Percentiles rank a stretch among this genome's conserved stretches.
Conservation (phyloP, 2,888 invertebrate genomes). For the Metalampra italica region DNA sequence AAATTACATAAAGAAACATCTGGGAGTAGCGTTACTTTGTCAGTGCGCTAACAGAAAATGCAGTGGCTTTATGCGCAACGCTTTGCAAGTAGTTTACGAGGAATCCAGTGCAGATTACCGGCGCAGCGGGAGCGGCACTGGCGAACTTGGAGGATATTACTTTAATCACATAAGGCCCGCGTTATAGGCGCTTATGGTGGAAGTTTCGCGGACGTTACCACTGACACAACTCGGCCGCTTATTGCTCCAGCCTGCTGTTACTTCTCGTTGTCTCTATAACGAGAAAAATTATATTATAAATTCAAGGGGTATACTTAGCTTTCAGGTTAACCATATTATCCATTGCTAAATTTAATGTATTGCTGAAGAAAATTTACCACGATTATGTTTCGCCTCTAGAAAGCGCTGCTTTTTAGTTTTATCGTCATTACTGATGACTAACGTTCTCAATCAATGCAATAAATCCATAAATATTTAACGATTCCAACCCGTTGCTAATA, state of each 20-base stretch:
- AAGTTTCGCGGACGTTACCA: conserved; percentile 2
- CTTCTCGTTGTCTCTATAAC: neutral
- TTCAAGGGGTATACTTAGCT: too few species aligned
- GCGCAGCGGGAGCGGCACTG: conserved; percentile 31
- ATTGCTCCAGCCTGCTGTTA: conserved; percentile 34
- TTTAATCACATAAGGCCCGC: conserved; percentile 56
- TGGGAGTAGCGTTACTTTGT: neutral
- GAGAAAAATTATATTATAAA: too few species aligned
- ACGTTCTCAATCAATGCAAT: too few species aligned
- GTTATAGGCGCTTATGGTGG: conserved; percentile 37
- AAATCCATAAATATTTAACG: too few species aligned
- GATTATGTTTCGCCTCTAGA: too few species aligned
- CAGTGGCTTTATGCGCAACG: conserved; percentile 19
- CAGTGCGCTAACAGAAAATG: neutral
- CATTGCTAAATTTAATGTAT: too few species aligned
- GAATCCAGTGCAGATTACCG: conserved; percentile 41
- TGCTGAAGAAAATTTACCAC: too few species aligned
- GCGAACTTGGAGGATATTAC: conserved; percentile 50
- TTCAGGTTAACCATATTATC: too few species aligned
- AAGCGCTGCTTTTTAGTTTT: too few species aligned
- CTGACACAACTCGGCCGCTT: conserved; percentile 37
- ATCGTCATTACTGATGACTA: too few species aligned
- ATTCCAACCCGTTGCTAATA: too few species aligned
- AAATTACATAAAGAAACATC: too few species aligned
- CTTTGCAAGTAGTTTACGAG: conserved; percentile 40